Conservation (phyloP, 2,888 invertebrate species). For the Diaphora mendica region DNA sequence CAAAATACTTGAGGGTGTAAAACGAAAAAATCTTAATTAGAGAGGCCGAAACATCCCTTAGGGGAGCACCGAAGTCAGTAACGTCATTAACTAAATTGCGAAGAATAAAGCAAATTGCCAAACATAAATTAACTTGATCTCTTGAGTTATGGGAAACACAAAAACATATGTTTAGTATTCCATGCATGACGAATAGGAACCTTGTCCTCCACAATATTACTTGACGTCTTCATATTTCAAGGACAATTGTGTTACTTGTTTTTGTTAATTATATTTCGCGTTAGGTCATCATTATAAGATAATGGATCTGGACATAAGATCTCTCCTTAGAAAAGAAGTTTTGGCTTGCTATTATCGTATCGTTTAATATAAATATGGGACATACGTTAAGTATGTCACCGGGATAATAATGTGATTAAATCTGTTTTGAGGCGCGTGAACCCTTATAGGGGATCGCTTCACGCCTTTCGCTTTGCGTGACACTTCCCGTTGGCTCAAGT, state of each 20-base stretch:
- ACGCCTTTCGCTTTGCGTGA: slow-evolving; percentile 9
- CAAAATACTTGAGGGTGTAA: slow-evolving; percentile 1
- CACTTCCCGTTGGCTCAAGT: slow-evolving; percentile 20
- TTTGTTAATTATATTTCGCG: background rate
- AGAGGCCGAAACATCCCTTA: slow-evolving; percentile 1
- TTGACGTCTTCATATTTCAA: background rate
- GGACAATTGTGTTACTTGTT: background rate
- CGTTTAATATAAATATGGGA: slow-evolving; percentile 13
- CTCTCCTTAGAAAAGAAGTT: no score
- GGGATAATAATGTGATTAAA: slow-evolving; percentile 46
- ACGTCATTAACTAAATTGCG: slow-evolving; percentile 14
- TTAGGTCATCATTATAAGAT: no score
- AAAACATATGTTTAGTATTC: background rate
- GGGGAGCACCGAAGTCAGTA: slow-evolving; percentile 13
- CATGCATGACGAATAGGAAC: background rate
- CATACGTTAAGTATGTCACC: slow-evolving; percentile 23
- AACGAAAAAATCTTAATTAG: slow-evolving; percentile 14
- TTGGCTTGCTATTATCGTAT: no score
- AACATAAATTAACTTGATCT: slow-evolving; percentile 8
- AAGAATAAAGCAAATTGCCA: slow-evolving; percentile 11
- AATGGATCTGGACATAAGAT: no score
- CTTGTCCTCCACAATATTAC: background rate
- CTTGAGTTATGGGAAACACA: background rate
- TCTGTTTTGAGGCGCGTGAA: slow-evolving; percentile 30
- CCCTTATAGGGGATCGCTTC: slow-evolving; percentile 28